These are phyloP conservation scores for Mercenaria mercenaria DNA, from an alignment of 1,140 invertebrate species.

Conservation along the genomic window DNA sequence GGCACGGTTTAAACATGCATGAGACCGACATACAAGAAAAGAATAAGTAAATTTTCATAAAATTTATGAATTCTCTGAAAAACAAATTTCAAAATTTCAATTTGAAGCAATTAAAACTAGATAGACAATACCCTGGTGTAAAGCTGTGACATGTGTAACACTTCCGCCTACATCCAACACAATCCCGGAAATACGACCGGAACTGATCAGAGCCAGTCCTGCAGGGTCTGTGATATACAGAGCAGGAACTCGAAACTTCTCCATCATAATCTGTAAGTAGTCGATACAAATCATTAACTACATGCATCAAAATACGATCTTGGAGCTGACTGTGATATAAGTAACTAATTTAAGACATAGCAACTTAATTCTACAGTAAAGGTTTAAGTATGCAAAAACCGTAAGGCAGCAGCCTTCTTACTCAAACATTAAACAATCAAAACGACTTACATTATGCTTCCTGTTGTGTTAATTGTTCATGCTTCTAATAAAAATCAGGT, in stretches of 20 bases:
- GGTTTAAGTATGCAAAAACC: no score
- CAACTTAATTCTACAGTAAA: no score
- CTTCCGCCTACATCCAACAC: conserved; percentile 5
- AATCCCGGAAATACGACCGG: neutral
- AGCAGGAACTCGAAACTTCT: neutral
- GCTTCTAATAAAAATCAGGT: no score
- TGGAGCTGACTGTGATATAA: neutral
- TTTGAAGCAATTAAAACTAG: neutral
- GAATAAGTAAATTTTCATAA: neutral
- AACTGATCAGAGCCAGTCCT: neutral
- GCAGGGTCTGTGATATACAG: conserved; percentile 17
- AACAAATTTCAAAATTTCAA: neutral
- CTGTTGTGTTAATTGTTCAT: no score
- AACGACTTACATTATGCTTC: no score
- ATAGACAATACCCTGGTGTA: neutral
- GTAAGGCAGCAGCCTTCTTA: no score
- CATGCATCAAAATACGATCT: neutral
- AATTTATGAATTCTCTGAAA: neutral
- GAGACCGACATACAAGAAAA: neutral
- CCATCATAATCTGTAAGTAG: conserved; percentile 19
- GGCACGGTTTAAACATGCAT: neutral
- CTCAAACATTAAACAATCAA: no score
- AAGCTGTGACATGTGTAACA: neutral
- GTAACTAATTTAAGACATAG: neutral
- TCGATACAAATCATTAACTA: neutral